Conservation (phyloP, 1,140 invertebrate species). For the Cyrtorhinus lividipennis region DNA sequence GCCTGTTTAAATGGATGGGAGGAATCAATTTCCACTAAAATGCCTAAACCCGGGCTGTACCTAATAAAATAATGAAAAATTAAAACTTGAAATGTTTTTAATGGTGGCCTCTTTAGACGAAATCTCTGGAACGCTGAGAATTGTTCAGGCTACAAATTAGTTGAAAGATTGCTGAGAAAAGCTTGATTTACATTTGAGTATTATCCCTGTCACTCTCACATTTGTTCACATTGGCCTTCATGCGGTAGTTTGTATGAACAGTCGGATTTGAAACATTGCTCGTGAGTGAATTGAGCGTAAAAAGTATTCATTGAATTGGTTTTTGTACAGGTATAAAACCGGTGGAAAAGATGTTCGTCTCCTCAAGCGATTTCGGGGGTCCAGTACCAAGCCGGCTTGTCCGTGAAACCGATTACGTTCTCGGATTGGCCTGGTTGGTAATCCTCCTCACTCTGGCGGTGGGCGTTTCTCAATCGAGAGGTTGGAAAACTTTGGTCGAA, state of each 20-base stretch:
- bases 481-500: slow-evolving; percentile 69
- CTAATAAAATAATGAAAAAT: too few species aligned
- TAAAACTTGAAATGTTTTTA: too few species aligned
- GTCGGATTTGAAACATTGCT: not conserved
- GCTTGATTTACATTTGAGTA: too few species aligned
- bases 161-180: too few species aligned
- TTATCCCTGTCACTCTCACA: too few species aligned
- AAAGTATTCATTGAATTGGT: not conserved
- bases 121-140: too few species aligned
- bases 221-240: not conserved
- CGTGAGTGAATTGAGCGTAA: not conserved
- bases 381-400: slow-evolving; percentile 57
- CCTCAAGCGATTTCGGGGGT: slow-evolving; percentile 60
- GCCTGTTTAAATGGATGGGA: too few species aligned
- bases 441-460: slow-evolving; percentile 60
- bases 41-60: too few species aligned
- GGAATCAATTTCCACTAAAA: too few species aligned
- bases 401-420: slow-evolving; percentile 62
- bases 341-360: slow-evolving; percentile 47
- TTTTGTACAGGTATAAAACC: slow-evolving; percentile 41
- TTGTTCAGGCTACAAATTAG: too few species aligned
- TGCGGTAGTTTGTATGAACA: not conserved
- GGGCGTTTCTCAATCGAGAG: slow-evolving; percentile 58
- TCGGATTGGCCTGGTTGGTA: slow-evolving; percentile 74
- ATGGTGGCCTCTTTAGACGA: too few species aligned